phyloP scores from a whole-genome alignment of 2,113 vertebrate genomes.

The Callipepla squamata region DNA sequence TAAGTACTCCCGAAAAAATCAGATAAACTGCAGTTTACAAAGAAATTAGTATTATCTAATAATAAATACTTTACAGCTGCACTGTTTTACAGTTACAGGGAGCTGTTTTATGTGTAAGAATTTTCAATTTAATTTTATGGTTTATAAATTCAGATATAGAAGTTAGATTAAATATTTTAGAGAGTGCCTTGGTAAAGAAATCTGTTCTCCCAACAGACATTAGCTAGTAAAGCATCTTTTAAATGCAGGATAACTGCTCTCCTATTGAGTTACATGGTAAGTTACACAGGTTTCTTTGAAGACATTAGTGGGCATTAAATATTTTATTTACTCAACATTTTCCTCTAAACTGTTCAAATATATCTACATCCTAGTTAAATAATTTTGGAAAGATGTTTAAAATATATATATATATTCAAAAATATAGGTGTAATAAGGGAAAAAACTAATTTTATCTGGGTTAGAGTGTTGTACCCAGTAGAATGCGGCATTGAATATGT shows the following conservation, averaged over 20 bases:
- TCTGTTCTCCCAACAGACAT: not conserved
- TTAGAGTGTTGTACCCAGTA: not conserved
- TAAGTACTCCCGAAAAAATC: not conserved
- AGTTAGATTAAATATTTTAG: slow-evolving; percentile 50
- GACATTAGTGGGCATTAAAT: not conserved
- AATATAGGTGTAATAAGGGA: not conserved
- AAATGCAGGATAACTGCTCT: not conserved
- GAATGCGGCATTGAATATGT: not conserved
- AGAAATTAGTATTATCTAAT: slow-evolving; percentile 9
- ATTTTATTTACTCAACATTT: not conserved
- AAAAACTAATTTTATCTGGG: not conserved
- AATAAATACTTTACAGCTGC: slow-evolving; percentile 42
- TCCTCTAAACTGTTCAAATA: not conserved
- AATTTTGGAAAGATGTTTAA: not conserved
- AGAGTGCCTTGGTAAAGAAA: not conserved
- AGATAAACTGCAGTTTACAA: slow-evolving; percentile 2
- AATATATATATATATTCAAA: not conserved
- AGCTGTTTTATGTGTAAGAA: slow-evolving; percentile 6
- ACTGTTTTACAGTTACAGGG: slow-evolving; percentile 14
- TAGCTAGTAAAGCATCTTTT: not conserved
- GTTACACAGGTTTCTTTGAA: not conserved
- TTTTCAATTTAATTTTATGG: slow-evolving; percentile 49
- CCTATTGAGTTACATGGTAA: not conserved
- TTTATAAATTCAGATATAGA: slow-evolving; percentile 60
- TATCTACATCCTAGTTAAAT: not conserved